A percentile compares a stretch with the other conserved stretches of the same genome.
Conservation (phyloP, 2,888 invertebrate species). For the Theodoxus fluviatilis region DNA sequence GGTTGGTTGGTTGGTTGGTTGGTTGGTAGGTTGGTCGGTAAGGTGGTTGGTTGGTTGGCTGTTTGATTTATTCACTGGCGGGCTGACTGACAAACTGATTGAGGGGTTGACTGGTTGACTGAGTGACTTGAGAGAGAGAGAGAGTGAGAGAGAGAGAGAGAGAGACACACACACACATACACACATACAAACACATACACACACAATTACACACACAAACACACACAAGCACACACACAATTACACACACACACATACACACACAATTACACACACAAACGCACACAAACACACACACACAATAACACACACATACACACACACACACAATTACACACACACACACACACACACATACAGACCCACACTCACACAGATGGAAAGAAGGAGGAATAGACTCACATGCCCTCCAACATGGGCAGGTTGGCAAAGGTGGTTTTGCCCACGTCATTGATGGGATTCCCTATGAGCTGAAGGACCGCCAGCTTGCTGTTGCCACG, state of each 20-base stretch:
- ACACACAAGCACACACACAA: not conserved
- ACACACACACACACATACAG: not conserved
- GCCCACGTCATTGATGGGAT: conserved; percentile 79
- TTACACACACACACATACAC: too few relatives aligned
- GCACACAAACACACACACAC: conserved; percentile 7
- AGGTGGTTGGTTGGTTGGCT: too few relatives aligned
- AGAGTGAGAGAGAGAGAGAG: not conserved
- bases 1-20: too few relatives aligned
- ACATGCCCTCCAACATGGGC: conserved; percentile 81
- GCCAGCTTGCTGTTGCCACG: conserved; percentile 75
- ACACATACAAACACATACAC: not conserved
- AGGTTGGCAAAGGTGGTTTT: conserved; percentile 78
- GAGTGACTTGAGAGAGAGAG: not conserved
- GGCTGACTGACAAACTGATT: too few relatives aligned
- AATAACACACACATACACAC: not conserved
- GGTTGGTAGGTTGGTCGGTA: too few relatives aligned
- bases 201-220: not conserved
- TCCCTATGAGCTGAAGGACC: conserved; percentile 82
- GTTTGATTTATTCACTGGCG: too few relatives aligned
- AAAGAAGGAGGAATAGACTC: conserved; percentile 66
- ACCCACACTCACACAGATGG: too few relatives aligned
- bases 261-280: not conserved
- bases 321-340: conserved; percentile 3
- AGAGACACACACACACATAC: not conserved
- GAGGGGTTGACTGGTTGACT: too few relatives aligned